Base-by-base conservation (phyloP, 2,797 vertebrate species). In the Sorex maritimensis region DNA sequence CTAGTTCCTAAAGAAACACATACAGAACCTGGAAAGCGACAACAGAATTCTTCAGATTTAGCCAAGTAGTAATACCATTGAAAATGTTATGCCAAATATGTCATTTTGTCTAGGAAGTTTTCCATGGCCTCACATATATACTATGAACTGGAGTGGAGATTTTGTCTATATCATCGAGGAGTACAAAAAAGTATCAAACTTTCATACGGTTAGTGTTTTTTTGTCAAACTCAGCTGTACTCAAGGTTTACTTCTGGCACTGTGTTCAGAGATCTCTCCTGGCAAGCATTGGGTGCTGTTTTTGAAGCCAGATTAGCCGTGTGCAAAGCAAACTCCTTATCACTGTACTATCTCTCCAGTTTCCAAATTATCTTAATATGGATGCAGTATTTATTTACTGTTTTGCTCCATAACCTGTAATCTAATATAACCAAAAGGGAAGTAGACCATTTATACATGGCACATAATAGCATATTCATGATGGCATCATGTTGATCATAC, bases 1-100 rank as follows among this genome's bases (percentile, higher is more conserved):
- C 74, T 80, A 65, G 72, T 95, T 96, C 95, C 90, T 87, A 41
- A 89, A 74, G 78, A 95, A 91, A 91, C 55, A 95, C 71, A 94
- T 78, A 91, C 79, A 58, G 28, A 87, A 24, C 67, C 21, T 71
- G 72, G 75, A 95, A 71, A 46, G 93, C 84, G 30, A 81, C 21
- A 89, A 41, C 11, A 87, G 78, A 81, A 67, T 82, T 90, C 23
- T 71, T n/a, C 17, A 80, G 80, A 85, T 21, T 93, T 23, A 90
- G 69, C 84, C 41, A 88, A 85, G 34, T 17, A 87, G 72, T 68
- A 46, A 72, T 3, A 96, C n/a, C 74, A 8, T 34, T 24, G 65
- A 86, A 81, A 26, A 21, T 38, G 23, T 24, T 78, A 23, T 24
- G 14, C 26, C 13, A 65, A 68, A 55, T 12, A 13, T 61, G 23